Conservation (phyloP, 2,888 invertebrate species). For the Xylota sylvarum region DNA sequence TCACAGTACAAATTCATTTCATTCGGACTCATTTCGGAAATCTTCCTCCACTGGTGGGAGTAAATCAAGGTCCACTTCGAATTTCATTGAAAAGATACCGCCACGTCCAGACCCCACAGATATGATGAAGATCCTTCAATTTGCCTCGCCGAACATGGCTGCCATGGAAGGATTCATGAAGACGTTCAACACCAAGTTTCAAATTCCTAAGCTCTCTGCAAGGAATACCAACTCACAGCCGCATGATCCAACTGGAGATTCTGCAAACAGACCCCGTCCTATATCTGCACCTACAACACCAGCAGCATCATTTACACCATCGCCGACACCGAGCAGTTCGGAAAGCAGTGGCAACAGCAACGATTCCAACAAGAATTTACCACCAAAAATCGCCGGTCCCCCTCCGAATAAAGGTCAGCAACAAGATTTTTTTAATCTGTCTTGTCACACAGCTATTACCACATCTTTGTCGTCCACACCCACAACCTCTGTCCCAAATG, state of each 20-base stretch:
- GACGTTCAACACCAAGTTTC: constrained; percentile 92
- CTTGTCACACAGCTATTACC: constrained; percentile 60
- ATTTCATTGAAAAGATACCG: constrained; percentile 77
- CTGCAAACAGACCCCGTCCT: constrained; percentile 47
- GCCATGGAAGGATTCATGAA: constrained; percentile 92
- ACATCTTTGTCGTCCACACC: constrained; percentile 48
- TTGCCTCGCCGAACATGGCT: constrained; percentile 86
- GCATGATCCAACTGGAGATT: constrained; percentile 36
- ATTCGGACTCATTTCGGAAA: constrained; percentile 78
- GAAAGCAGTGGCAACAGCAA: constrained; percentile 69
- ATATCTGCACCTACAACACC: constrained; percentile 68
- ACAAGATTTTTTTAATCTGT: constrained; percentile 64
- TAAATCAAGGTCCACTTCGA: constrained; percentile 57
- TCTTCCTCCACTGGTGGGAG: constrained; percentile 42
- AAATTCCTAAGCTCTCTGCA: constrained; percentile 93
- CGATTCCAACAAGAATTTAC: constrained; percentile 63
- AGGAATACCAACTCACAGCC: constrained; percentile 77
- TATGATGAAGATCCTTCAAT: constrained; percentile 86
- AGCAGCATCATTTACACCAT: constrained; percentile 60
- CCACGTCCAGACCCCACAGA: constrained; percentile 82
- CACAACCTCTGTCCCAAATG: constrained; percentile 49
- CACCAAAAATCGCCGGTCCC: constrained; percentile 27
- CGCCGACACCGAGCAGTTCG: constrained; percentile 65
- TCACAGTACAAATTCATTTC: constrained; percentile 83
- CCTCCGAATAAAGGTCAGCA: constrained; percentile 58